Evolutionary conservation across 1,140 invertebrate species (phyloP).

Genomic region (Musca vetustissima): DNA sequence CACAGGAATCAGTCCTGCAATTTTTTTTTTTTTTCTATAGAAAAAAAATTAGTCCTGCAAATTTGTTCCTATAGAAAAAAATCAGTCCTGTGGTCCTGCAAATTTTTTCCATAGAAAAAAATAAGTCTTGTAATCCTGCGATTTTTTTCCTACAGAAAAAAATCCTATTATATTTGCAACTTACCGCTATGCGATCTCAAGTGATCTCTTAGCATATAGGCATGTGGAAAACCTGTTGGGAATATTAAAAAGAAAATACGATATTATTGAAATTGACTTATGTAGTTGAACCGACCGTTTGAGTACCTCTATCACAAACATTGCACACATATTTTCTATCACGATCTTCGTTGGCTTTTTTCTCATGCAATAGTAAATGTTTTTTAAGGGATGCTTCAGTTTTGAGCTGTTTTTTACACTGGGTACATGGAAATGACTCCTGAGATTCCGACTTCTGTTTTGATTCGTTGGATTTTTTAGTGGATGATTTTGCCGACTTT

Average conservation of each 20-base stretch:
- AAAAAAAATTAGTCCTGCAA: no score
- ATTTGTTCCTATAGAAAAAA: no score
- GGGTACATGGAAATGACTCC: neutral
- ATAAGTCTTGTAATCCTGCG: no score
- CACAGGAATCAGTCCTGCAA: no score
- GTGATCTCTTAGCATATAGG: constrained; percentile 60
- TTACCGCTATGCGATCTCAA: constrained; percentile 60
- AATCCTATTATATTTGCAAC: no score
- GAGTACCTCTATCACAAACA: constrained; percentile 15
- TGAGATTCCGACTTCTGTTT: neutral
- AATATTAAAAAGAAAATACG: neutral
- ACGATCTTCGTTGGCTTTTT: constrained; percentile 1
- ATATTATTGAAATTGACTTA: neutral
- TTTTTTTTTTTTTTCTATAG: neutral
- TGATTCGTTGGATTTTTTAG: no score
- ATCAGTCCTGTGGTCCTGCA: no score
- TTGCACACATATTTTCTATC: constrained; percentile 4
- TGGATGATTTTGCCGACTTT: neutral
- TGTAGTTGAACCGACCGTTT: neutral
- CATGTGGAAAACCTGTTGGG: constrained; percentile 57
- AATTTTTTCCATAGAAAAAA: no score
- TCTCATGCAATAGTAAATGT: neutral
- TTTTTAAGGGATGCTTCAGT: neutral
- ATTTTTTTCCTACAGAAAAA: neutral
- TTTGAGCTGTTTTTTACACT: constrained; percentile 5